A percentile compares a stretch with the other conserved stretches of the same genome.
Evolutionary conservation across 2,113 vertebrate species (phyloP).

Genomic region (Hemichromis elongatus): DNA sequence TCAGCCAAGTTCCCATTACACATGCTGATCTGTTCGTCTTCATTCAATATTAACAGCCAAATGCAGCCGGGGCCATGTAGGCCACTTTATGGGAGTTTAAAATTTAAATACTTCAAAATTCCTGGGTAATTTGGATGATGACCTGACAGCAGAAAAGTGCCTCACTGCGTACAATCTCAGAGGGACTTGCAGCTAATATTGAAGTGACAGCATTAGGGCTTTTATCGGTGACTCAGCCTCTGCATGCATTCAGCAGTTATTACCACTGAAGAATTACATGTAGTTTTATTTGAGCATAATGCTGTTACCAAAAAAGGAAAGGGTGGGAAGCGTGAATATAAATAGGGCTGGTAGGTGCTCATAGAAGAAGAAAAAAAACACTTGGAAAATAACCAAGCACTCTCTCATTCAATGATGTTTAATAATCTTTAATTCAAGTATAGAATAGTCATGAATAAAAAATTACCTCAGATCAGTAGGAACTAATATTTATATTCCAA

Average conservation of each 20-base stretch:
- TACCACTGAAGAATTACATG: neutral
- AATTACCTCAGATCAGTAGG: neutral
- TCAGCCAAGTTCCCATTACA: constrained; percentile 63
- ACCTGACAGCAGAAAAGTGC: constrained; percentile 48
- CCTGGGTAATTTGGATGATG: constrained; percentile 61
- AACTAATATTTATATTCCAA: constrained; percentile 28
- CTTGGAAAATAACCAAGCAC: neutral
- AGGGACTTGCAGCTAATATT: constrained; percentile 2
- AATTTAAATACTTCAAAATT: constrained; percentile 73
- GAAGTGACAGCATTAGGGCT: neutral
- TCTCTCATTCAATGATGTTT: neutral
- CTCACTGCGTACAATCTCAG: constrained; percentile 7
- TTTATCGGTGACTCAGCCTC: neutral
- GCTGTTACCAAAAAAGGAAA: neutral
- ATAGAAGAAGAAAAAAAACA: neutral
- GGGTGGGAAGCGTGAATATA: neutral
- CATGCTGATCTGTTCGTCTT: constrained; percentile 67
- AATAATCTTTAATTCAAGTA: constrained; percentile 10
- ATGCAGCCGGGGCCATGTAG: constrained; percentile 63
- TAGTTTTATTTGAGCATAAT: neutral
- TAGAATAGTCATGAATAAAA: constrained; percentile 5
- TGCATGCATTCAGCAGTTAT: neutral
- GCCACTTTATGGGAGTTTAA: constrained; percentile 74
- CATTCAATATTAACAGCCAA: constrained; percentile 72
- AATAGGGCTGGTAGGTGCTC: neutral